Percentiles rank a stretch among this genome's conserved stretches.
phyloP scores from a whole-genome alignment of 2,888 invertebrate genomes.

The Chalcis sispes region DNA sequence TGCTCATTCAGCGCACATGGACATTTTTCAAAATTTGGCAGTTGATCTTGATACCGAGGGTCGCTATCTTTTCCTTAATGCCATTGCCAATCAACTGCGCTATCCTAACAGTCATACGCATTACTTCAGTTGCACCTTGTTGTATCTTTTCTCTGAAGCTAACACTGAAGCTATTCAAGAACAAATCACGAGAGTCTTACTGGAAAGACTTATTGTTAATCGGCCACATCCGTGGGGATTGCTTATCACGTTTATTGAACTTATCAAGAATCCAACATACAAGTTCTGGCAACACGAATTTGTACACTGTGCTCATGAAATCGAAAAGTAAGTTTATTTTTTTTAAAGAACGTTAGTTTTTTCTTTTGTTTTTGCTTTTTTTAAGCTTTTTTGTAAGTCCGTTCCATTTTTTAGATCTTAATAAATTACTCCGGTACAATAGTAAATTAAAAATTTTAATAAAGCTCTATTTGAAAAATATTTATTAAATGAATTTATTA shows the following conservation, averaged over 20 bases:
- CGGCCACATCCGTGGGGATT: constrained; percentile 99
- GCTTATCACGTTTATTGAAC: constrained; percentile 98
- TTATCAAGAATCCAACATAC: constrained; percentile 98
- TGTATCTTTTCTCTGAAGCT: constrained; percentile 98
- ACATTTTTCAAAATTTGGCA: constrained; percentile 99
- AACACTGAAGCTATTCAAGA: constrained; percentile 98
- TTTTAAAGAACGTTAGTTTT: background rate
- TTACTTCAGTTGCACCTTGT: constrained; percentile 98
- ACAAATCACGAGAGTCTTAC: constrained; percentile 96
- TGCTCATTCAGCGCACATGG: constrained; percentile 99
- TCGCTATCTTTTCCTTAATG: constrained; percentile 97
- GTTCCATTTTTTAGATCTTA: background rate
- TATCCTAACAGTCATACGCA: constrained; percentile 99
- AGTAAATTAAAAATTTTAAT: too few species aligned
- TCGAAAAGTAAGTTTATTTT: constrained; percentile 89
- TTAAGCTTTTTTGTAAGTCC: constrained; percentile 1
- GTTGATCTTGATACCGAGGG: constrained; percentile 99
- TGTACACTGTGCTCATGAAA: constrained; percentile 99
- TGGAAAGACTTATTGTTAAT: constrained; percentile 98
- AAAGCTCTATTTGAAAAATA: too few species aligned
- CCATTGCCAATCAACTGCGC: constrained; percentile 98
- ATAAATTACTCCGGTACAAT: background rate
- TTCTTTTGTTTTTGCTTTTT: constrained; percentile 2
- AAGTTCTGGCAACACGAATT: constrained; percentile 99
- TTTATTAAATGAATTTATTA: too few species aligned